Evolutionary conservation across 2,888 invertebrate genomes (phyloP).

Genomic region (Oscheius myriophilus): DNA sequence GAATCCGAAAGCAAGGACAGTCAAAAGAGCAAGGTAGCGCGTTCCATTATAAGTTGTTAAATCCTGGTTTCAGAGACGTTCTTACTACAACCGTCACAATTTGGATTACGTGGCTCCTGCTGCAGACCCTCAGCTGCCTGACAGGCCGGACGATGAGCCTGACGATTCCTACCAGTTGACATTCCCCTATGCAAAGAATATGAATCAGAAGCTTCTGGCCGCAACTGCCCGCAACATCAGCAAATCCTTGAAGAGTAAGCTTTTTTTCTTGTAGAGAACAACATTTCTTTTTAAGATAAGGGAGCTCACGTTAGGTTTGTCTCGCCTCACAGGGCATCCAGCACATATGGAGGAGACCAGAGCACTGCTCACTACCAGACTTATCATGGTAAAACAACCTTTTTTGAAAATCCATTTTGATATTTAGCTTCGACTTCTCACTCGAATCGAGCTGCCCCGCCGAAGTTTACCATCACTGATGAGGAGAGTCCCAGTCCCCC

Average conservation of each 20-base stretch:
- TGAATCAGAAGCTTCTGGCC: constrained; percentile 9
- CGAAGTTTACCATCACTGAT: constrained; percentile 17
- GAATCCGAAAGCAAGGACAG: background rate
- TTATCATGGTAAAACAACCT: constrained; percentile 2
- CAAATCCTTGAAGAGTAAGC: constrained; percentile 12
- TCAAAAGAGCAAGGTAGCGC: background rate
- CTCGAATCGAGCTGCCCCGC: constrained; percentile 1
- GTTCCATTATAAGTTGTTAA: background rate
- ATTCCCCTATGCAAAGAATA: constrained; percentile 20
- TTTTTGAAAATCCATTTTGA: background rate
- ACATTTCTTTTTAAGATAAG: background rate
- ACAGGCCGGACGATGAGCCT: constrained; percentile 20
- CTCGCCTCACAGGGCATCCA: constrained; percentile 15
- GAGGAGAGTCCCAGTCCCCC: constrained; percentile 17
- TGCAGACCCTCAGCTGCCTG: background rate
- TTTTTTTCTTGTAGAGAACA: background rate
- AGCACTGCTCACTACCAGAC: constrained; percentile 12
- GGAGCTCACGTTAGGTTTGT: background rate
- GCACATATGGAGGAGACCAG: background rate
- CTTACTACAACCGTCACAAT: constrained; percentile 45
- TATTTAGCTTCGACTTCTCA: background rate
- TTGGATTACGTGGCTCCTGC: constrained; percentile 19
- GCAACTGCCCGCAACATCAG: constrained; percentile 16
- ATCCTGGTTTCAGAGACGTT: background rate
- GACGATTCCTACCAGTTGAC: constrained; percentile 24